phyloP scores from a whole-genome alignment of 2,888 invertebrate genomes.

The Bellardia bayeri region DNA sequence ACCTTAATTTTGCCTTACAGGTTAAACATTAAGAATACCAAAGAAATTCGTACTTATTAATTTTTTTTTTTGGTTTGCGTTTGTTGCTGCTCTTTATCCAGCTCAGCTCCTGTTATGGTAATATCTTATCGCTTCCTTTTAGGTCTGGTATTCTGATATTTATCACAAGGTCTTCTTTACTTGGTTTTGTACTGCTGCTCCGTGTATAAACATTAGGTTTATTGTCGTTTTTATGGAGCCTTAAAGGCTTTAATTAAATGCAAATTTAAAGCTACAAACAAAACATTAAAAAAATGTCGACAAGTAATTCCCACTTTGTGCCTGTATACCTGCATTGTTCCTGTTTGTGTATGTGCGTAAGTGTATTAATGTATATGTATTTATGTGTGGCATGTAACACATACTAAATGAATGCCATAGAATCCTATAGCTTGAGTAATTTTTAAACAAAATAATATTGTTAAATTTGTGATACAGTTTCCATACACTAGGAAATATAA shows the following conservation, averaged over 20 bases:
- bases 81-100: neutral
- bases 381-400: neutral
- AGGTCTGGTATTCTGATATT: conserved; percentile 60
- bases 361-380: neutral
- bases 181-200: neutral
- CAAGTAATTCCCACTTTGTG: conserved; percentile 31
- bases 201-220: neutral
- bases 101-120: conserved; percentile 66
- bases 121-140: conserved; percentile 61
- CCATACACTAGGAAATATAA: conserved; percentile 35
- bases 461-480: conserved; percentile 21
- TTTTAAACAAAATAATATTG: conserved; percentile 13
- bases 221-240: conserved; percentile 47
- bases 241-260: conserved; percentile 68
- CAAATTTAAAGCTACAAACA: conserved; percentile 67
- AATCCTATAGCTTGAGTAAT: conserved; percentile 2
- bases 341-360: neutral
- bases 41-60: neutral
- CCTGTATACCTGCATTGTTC: conserved; percentile 18
- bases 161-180: conserved; percentile 64
- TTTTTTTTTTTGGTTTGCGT: neutral
- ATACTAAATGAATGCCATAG: conserved; percentile 12
- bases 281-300: conserved; percentile 68
- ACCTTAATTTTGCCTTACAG: neutral
- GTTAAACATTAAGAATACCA: conserved; percentile 17